Evolutionary conservation across 2,888 invertebrate species (phyloP), one percentile per base, ranked within the genome.

Genomic region (Andrena flavipes): DNA sequence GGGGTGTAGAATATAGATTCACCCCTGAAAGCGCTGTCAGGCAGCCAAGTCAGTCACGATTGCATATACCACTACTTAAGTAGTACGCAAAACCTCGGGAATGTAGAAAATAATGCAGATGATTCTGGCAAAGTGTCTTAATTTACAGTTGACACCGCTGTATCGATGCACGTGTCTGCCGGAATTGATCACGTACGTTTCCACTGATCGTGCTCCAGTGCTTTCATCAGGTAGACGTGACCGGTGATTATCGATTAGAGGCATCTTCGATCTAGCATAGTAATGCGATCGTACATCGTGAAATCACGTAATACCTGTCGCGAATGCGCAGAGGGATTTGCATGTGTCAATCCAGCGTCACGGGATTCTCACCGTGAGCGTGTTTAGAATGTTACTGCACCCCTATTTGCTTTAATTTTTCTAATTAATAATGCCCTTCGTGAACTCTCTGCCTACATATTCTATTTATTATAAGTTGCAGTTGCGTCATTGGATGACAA

Each of bases 301-400:
- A 83, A 88, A 88, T 88, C 88, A 88, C 87, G 87, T 88, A 88
- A 84, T 79, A 76, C 76, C 79, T 80, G 82, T 85, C 88, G 85
- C 62, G 77, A 80, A 73, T 77, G 82, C 82, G 82, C 82, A 49
- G 77, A 60, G 82, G 82, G 85, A 87, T 88, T 87, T 84, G 84
- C 81, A 85, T 79, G 79, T 88, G 87, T 87, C 87, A 86, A 88
- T 87, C 87, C 54, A 20, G 49, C 67, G 73, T 60, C 76, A 76
- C 80, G 49, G 51, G 48, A 73, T 74, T 73, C 76, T 16, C 62
- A 56, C 16, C 63, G 59, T 35, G 73, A 56, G 20, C 67, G 60
- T 70, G 68, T 80, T 86, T 76, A 56, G 69, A 42, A 80, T 76
- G 54, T 74, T 59, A 67, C 51, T 59, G 49, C 56, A 20, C 48